These are phyloP conservation scores for Silurus asotus DNA, from an alignment of 2,113 vertebrate species.

Conservation along the genomic window DNA sequence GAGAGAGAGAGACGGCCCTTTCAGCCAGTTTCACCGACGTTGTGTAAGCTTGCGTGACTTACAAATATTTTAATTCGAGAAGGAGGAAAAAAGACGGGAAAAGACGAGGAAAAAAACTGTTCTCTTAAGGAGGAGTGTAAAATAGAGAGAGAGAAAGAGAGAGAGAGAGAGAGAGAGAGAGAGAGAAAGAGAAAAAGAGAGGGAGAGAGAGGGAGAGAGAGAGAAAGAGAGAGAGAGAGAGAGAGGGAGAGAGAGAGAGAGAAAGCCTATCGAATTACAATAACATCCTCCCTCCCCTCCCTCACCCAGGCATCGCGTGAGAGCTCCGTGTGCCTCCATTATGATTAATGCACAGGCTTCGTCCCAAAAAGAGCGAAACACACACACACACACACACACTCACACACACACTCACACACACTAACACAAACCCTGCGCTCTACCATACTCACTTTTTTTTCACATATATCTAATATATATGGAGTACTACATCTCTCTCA, in stretches of 20 bases:
- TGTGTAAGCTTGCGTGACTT: constrained; percentile 68
- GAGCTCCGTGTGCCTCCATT: constrained; percentile 71
- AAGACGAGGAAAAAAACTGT: constrained; percentile 24
- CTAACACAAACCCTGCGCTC: constrained; percentile 36
- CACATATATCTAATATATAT: no score
- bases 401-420: background rate
- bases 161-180: no score
- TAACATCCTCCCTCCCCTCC: constrained; percentile 68
- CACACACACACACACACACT: background rate
- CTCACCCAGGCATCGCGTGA: constrained; percentile 76
- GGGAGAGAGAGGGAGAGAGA: no score
- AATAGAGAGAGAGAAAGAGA: background rate
- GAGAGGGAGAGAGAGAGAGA: constrained; percentile 1
- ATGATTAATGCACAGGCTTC: constrained; percentile 73
- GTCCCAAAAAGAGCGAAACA: constrained; percentile 42
- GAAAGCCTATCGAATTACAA: constrained; percentile 71
- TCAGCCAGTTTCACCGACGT: constrained; percentile 37
- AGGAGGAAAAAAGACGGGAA: constrained; percentile 54
- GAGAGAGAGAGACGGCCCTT: background rate
- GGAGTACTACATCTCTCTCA: no score
- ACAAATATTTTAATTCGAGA: constrained; percentile 73
- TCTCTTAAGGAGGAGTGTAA: constrained; percentile 40
- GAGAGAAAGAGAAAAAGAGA: no score
- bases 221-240: background rate
- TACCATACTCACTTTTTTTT: constrained; percentile 34